Base-by-base conservation (phyloP, 2,888 invertebrate genomes). In the Cephus nigrinus region DNA sequence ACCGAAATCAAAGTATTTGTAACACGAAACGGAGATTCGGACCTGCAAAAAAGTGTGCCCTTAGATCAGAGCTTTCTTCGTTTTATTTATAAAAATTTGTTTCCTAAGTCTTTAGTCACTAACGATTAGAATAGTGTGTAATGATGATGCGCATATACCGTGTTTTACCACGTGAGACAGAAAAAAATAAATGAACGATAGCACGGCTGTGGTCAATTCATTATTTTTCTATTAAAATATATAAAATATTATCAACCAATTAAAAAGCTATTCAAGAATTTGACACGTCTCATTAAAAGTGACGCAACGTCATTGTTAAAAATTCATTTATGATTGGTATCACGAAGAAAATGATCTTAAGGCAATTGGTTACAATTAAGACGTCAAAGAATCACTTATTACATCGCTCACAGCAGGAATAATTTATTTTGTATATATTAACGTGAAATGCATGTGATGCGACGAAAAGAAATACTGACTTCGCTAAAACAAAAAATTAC, bases 21-120 rank as follows among this genome's bases (percentile, higher is more conserved):
- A 80, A 71, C 76, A 23, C 55, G 55, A 55, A 80, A 81, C 78
- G 83, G 55, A 79, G 78, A 81, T 79, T 36, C 73, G 81, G 83
- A 79, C 80, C 81, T 83, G 81, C 73, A 84, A 84, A 80, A 84
- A 79, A 81, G 82, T 84, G 78, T 82, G 40, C 81, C 76, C 82
- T 84, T 73, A 82, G 76, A 71, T 12, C 55, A 76, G 68, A 36
- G 40, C 36, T 76, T 72, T 35, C 23, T 73, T 31, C 35, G 30
- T 30, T 15, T 71, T 11, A 71, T 15, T 33, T 32, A 71, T 55
- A 55, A 23, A 55, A 55, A 9, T 36, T 55, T 23, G 2, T 23
- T 55, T 55, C 36, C 12, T 55, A 40, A 9, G 23, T 55, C 5
- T 55, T 55, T 55, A 55, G 9, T 23, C 23, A 23, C 23, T 23